Conservation (phyloP, 2,113 vertebrate genomes). For the Astatotilapia flaviijosephi region DNA sequence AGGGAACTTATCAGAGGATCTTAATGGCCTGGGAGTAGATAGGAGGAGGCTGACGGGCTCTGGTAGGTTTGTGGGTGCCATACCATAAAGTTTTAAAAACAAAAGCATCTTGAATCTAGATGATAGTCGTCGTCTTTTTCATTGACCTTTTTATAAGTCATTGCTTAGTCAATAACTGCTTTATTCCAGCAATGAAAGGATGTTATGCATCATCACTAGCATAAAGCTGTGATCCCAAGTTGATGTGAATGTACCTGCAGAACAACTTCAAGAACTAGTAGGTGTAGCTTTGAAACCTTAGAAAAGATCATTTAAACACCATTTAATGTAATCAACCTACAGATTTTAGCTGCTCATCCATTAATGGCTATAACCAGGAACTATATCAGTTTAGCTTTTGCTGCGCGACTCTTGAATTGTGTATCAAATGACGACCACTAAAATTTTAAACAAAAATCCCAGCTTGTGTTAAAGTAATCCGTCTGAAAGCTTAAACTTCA, state of each 20-base stretch:
- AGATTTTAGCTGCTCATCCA: not conserved
- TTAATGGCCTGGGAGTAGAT: not conserved
- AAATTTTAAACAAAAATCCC: not conserved
- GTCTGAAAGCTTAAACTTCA: not conserved
- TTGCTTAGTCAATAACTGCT: not conserved
- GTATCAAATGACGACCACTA: not conserved
- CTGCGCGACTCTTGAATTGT: accelerated
- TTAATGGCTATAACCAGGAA: accelerated
- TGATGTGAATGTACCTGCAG: not conserved
- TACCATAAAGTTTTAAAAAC: not conserved
- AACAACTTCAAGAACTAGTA: not conserved
- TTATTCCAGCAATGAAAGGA: not conserved
- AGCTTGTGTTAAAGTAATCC: not conserved
- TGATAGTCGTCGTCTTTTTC: not conserved
- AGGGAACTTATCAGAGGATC: not conserved
- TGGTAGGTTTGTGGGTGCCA: not conserved
- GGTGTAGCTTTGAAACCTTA: not conserved
- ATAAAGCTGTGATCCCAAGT: not conserved
- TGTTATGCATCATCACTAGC: not conserved
- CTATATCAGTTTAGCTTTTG: not conserved
- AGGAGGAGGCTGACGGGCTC: not conserved
- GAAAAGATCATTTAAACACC: accelerated
- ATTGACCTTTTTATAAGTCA: not conserved
- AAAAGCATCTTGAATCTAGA: not conserved
- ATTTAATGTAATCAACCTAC: not conserved